A percentile compares a stretch with the other conserved stretches of the same genome.
Conservation (phyloP, 2,888 invertebrate genomes). For the Agrochola litura region DNA sequence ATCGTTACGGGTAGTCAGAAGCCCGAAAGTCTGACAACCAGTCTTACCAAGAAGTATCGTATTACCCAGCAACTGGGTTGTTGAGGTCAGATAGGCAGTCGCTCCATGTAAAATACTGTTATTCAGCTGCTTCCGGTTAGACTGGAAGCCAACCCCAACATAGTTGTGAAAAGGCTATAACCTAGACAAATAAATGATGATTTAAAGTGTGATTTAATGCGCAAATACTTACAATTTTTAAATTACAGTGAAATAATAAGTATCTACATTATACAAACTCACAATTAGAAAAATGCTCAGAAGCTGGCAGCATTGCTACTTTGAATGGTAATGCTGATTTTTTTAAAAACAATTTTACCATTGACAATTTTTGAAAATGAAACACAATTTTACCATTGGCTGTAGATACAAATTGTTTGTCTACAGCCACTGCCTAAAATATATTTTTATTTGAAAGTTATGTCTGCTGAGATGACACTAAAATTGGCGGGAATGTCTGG, state of each 20-base stretch:
- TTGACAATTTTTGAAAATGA: too few species aligned
- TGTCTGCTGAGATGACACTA: conserved; percentile 5
- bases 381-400: not conserved
- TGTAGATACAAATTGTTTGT: not conserved
- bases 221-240: not conserved
- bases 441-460: not conserved
- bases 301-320: not conserved
- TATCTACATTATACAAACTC: not conserved
- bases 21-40: too few species aligned
- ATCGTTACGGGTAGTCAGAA: too few species aligned
- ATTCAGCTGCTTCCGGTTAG: too few species aligned
- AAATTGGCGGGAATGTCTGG: not conserved
- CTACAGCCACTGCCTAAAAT: not conserved
- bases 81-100: too few species aligned
- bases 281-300: not conserved
- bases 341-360: not conserved
- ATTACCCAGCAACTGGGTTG: too few species aligned
- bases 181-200: too few species aligned
- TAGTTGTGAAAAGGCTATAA: too few species aligned
- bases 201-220: conserved; percentile 8
- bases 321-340: not conserved
- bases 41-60: too few species aligned
- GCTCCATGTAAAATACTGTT: too few species aligned
- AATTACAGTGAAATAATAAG: not conserved
- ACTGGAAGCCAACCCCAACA: too few species aligned